Evolutionary conservation across 1,140 invertebrate genomes (phyloP), one percentile per base, ranked within the genome.

Genomic region (Leptinotarsa defecta): DNA sequence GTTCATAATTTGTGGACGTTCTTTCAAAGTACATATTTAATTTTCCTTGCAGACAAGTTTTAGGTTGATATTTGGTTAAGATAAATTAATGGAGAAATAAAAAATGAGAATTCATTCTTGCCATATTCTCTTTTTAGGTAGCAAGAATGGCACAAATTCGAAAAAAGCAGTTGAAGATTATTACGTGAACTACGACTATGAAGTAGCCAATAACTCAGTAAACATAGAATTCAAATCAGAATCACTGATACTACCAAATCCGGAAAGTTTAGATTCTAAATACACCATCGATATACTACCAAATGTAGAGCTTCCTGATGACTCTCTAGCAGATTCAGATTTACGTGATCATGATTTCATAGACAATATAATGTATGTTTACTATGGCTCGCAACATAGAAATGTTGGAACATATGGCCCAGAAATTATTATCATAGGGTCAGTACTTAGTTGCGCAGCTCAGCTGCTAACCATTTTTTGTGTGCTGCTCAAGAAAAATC

Each of bases 351-450:
- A 88, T 77, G 87, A 88, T 79, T 85, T 87, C 65, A 89, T 89
- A 69, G 88, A 89, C 80, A 88, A 87, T 76, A 86, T 89, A 68
- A 89, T 89, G 88, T 89, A 89, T 75, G 87, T 89, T 22, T 89
- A 89, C 79, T 89, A 88, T 81, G 88, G 88, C 61, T 83, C 85
- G 17, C 80, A 84, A 52, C 82, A 81, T 22, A 82, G 83, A 67
- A 81, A 79, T 77, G 76, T 75, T 13, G 83, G 81, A 34, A 84
- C 77, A 72, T 83, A 85, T 63, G 84, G 85, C 27, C 78, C 84
- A 72, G 83, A 85, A 77, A 85, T 86, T 61, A 84, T 84, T 27
- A 84, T 86, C 57, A 81, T 84, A 68, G 85, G 84, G 52, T 78
- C 79, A 49, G 83, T 85, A 71, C 76, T 86, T 48, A 86, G 84